Conservation (phyloP, 2,888 invertebrate species). For the Eudasyphora cyanicolor region DNA sequence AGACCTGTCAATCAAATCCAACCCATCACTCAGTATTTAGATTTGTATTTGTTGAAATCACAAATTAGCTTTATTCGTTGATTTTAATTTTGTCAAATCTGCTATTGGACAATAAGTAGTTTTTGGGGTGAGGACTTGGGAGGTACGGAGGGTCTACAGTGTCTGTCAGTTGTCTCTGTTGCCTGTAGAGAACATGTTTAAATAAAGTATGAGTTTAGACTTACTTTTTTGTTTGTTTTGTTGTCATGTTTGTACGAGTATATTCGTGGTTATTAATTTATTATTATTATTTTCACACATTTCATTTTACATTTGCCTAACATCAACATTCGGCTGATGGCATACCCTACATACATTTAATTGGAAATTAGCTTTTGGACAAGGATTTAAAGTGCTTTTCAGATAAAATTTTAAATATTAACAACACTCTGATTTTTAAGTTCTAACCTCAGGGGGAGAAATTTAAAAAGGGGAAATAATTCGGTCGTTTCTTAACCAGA, state of each 20-base stretch:
- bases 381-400: no score
- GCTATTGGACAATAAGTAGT: background rate
- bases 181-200: background rate
- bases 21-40: background rate
- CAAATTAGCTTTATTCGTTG: background rate
- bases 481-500: no score
- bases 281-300: constrained; percentile 49
- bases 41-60: constrained; percentile 16
- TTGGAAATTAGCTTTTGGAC: no score
- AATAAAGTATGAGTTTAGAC: constrained; percentile 2
- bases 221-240: background rate
- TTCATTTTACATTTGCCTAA: constrained; percentile 22
- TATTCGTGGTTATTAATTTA: constrained; percentile 28
- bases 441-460: no score
- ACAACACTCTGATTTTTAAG: no score
- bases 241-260: background rate
- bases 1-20: constrained; percentile 67
- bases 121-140: background rate
- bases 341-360: constrained; percentile 25
- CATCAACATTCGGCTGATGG: constrained; percentile 11
- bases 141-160: background rate
- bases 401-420: no score
- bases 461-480: no score
- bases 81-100: constrained; percentile 16
- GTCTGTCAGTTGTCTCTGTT: constrained; percentile 19